Evolutionary conservation across 2,888 invertebrate genomes (phyloP).

Genomic region (Agriopis marginaria): DNA sequence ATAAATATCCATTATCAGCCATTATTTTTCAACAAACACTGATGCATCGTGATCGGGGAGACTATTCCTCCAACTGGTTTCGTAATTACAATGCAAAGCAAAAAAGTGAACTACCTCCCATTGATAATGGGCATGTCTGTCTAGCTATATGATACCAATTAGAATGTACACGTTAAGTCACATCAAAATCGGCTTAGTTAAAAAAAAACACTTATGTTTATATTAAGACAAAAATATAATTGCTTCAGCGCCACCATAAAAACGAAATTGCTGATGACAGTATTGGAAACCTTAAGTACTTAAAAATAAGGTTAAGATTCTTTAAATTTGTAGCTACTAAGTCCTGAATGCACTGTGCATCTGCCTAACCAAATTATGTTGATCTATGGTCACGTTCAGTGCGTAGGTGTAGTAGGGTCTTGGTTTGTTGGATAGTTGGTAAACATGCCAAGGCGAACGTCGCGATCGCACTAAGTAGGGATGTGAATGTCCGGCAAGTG

Average conservation of each 20-base stretch:
- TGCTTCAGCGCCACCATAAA: background rate
- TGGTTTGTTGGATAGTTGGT: constrained; percentile 52
- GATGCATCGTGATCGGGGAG: too few relatives aligned
- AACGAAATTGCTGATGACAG: background rate
- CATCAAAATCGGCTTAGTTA: too few relatives aligned
- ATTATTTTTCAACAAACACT: too few relatives aligned
- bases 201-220: too few relatives aligned
- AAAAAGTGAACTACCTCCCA: too few relatives aligned
- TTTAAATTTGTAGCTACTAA: background rate
- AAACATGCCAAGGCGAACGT: constrained; percentile 69
- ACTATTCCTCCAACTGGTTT: too few relatives aligned
- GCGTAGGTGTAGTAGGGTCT: constrained; percentile 32
- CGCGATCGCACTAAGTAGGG: constrained; percentile 62
- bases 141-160: too few relatives aligned
- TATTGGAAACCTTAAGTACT: background rate
- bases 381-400: constrained; percentile 16
- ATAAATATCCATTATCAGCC: too few relatives aligned
- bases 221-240: too few relatives aligned
- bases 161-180: too few relatives aligned
- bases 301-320: background rate
- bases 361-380: background rate
- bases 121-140: too few relatives aligned
- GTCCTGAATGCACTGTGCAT: constrained; percentile 3
- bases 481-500: constrained; percentile 10
- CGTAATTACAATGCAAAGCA: too few relatives aligned